Evolutionary conservation across 2,113 vertebrate genomes (phyloP), one percentile per base, ranked within the genome.

Genomic region (Ranitomeya variabilis): DNA sequence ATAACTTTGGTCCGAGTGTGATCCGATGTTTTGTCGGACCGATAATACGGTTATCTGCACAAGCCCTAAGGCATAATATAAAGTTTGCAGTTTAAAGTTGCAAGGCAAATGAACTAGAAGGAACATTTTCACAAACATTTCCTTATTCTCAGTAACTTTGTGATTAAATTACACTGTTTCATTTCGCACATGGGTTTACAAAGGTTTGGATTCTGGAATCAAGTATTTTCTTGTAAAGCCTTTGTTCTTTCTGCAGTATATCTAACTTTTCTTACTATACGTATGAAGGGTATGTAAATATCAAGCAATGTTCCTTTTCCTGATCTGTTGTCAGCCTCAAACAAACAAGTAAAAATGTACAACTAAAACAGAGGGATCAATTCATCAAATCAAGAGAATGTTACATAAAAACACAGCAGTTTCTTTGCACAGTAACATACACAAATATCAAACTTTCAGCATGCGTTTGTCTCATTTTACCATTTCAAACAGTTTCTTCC

Each of bases 321-420:
- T 26, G 67, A 84, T 69, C 82, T 71, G 45, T 54, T 84, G 51
- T 84, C 82, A 84, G 69, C 51, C 66, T 71, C 82, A 54, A 69
- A 84, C 45, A 83, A 54, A 14, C 45, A 26, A 51, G 10, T 51
- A 69, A 26, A 67, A 83, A 54, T 83, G 18, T 83, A n/a, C 81
- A 67, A 13, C 12, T 23, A 51, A 83, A 66, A n/a, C 60, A 51
- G 10, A 21, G 21, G 80, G 80, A 83, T 83, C 60, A 66, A 83
- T 66, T 51, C 26, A 51, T 57, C 21, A 67, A 66, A 54, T 69
- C 26, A 16, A 69, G 45, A 31, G 19, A 67, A 69, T 52, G n/a
- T 37, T 79, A n/a, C n/a, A 12, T 26, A 60, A 26, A 16, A 80
- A n/a, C 15, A 7, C 79, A 10, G 54, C 5, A 14, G 21, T 54